A percentile compares a stretch with the other conserved stretches of the same genome.
Evolutionary conservation across 2,888 invertebrate species (phyloP).

Genomic region (Pharmacophagus antenor): DNA sequence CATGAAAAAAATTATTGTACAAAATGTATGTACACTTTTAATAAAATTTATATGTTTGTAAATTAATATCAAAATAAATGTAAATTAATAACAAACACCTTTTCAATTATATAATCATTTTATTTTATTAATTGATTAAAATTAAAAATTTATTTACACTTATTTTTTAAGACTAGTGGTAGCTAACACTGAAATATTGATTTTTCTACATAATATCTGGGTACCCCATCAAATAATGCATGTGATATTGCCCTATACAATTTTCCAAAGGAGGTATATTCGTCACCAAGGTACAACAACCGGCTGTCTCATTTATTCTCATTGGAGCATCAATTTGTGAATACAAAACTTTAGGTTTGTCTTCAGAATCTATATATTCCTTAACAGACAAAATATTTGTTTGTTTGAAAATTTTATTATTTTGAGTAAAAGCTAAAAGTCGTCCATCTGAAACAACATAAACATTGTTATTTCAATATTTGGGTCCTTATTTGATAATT

Average conservation of each 20-base stretch:
- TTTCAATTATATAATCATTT: neutral
- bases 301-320: constrained; percentile 58
- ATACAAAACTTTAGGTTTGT: constrained; percentile 44
- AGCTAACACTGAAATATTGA: neutral
- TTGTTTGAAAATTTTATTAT: constrained; percentile 41
- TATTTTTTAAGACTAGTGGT: neutral
- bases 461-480: too few relatives aligned
- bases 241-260: constrained; percentile 47
- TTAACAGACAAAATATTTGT: constrained; percentile 50
- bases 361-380: constrained; percentile 42
- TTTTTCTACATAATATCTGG: constrained; percentile 26
- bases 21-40: constrained; percentile 70
- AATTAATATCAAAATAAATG: constrained; percentile 75
- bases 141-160: neutral
- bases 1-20: constrained; percentile 61
- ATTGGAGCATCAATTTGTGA: constrained; percentile 39
- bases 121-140: neutral
- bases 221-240: constrained; percentile 47
- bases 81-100: constrained; percentile 57
- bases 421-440: constrained; percentile 55
- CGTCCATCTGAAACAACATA: constrained; percentile 49
- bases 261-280: constrained; percentile 45
- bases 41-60: constrained; percentile 68
- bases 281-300: constrained; percentile 51
- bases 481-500: too few relatives aligned